Evolutionary conservation across 2,113 vertebrate species (phyloP), one percentile per base, ranked within the genome.

Genomic region (Rhinolophus sinicus): DNA sequence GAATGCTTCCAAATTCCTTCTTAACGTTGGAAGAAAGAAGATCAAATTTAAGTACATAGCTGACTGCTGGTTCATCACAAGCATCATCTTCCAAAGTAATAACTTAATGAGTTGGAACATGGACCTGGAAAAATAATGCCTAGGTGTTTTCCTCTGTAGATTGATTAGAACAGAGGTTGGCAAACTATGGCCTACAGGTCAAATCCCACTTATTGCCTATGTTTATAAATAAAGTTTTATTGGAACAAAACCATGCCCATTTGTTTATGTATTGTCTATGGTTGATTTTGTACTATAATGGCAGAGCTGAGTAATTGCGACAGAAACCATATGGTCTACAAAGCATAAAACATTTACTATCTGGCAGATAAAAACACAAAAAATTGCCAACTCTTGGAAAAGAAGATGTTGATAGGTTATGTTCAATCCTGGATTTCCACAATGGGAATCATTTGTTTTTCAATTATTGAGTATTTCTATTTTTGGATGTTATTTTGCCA

Each of bases 361-460:
- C 52, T 81, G 35, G 21, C 13, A 56, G 64, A 78, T 90, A 58
- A 90, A 80, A 90, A 19, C 62, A 83, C 38, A 35, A 85, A 82
- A 40, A 75, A 35, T 22, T 85, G 30, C 0, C 60, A 58, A 11
- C 28, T 60, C 30, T 26, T 92, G 10, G 16, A 81, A 70, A 18
- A 83, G 44, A 96, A 75, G 44, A 56, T 76, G 22, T 89, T 82
- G 33, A 35, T 88, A 70, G 5, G 11, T 69, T 70, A 75, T 70
- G 33, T 19, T 94, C n/a, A 67, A 6, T 78, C n/a, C 24, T 22
- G 72, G 28, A 84, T 54, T 96, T 80, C 72, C 12, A 40, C 33
- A 94, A 40, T 30, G 19, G 38, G 40, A 92, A 84, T 12, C 7
- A 52, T 78, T 80, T 93, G 35, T 38, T 64, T 93, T 95, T 92